Evolutionary conservation across 2,113 vertebrate genomes (phyloP).

Genomic region (Phaethornis superciliosus): DNA sequence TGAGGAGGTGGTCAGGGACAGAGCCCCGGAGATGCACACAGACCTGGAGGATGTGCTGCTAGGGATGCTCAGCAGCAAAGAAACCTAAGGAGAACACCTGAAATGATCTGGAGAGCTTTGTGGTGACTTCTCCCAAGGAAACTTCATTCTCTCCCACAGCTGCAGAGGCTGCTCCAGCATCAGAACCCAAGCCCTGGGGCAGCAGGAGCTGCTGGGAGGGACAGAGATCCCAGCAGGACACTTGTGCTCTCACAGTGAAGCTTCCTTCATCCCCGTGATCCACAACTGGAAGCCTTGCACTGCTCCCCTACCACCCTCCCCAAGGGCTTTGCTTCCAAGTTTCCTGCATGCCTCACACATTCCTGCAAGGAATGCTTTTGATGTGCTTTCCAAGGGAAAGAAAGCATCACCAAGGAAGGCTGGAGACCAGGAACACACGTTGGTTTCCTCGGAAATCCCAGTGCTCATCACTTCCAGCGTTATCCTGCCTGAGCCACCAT

Average conservation of each 20-base stretch:
- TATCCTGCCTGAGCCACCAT: not conserved
- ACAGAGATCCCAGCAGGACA: not conserved
- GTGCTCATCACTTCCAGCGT: not conserved
- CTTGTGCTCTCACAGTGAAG: fast-evolving
- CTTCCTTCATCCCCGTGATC: not conserved
- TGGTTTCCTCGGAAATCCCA: not conserved
- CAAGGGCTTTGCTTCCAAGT: not conserved
- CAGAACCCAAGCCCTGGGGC: not conserved
- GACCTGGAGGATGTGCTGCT: not conserved
- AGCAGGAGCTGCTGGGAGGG: not conserved
- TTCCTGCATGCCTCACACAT: not conserved
- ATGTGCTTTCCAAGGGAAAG: not conserved
- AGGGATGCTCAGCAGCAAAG: not conserved
- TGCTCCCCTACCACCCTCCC: not conserved
- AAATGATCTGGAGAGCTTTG: not conserved
- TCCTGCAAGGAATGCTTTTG: not conserved
- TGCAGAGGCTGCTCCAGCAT: not conserved
- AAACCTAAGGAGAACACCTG: not conserved
- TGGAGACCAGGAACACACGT: not conserved
- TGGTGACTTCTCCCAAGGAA: not conserved
- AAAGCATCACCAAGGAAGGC: not conserved
- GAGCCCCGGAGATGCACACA: not conserved
- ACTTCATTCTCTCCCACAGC: not conserved
- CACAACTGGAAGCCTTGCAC: fast-evolving
- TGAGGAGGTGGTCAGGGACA: not conserved